phyloP scores from a whole-genome alignment of 1,140 invertebrate species.

The Panulirus ornatus region DNA sequence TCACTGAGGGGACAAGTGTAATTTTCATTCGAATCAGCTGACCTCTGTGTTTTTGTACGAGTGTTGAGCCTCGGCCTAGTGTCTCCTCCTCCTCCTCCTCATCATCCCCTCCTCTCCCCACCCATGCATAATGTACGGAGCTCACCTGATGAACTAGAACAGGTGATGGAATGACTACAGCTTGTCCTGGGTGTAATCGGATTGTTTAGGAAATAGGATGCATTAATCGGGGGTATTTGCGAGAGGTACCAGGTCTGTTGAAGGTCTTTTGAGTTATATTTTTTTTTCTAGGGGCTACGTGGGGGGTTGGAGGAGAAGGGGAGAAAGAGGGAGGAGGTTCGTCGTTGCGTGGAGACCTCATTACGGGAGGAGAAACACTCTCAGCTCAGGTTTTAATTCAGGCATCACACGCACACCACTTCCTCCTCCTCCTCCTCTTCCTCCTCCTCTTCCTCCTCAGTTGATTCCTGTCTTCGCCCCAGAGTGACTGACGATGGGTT shows the following conservation, averaged over 20 bases:
- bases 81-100: neutral
- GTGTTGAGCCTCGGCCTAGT: neutral
- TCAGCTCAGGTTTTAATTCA: too few species aligned
- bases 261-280: too few species aligned
- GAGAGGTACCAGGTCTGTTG: too few species aligned
- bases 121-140: neutral
- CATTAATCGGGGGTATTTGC: neutral
- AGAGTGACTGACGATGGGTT: too few species aligned
- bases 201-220: neutral
- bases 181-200: neutral
- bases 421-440: neutral
- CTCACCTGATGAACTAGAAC: neutral
- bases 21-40: neutral
- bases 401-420: too few species aligned
- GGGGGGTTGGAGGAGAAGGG: too few species aligned
- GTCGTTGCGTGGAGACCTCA: too few species aligned
- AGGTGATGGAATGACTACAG: neutral
- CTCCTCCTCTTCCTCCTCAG: neutral
- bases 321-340: too few species aligned
- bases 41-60: neutral
- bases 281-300: too few species aligned
- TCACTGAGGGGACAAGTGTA: neutral
- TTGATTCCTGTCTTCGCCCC: neutral
- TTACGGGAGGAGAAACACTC: too few species aligned
- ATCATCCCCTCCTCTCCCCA: too few species aligned